Base-by-base conservation (phyloP, 2,888 invertebrate species). In the Lepidocyrtinus sp. region DNA sequence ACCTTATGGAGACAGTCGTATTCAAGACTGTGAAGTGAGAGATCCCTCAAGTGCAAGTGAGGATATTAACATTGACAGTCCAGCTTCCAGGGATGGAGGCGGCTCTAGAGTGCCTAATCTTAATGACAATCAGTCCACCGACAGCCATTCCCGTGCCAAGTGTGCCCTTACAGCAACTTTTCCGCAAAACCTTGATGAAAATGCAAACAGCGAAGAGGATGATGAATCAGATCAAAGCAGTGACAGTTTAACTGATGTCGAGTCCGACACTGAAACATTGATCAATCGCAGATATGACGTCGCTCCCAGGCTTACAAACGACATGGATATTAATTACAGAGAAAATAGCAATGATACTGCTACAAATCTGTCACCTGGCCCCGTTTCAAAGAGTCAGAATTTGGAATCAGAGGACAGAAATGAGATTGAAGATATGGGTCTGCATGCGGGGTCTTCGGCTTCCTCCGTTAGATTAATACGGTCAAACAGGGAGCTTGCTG, bases 1-100 rank as follows among this genome's bases (percentile, higher is more conserved):
- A 46, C 69, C 78, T n/a, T 79, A 79, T 17, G 78, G 36, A 5
- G 65, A 72, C 21, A 0, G 12, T 26, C 19, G 27, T 25, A 68
- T 68, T n/a, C 25, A 26, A 7, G 36, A 61, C 1, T 19, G 26
- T 12, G 55, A 50, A 26, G 25, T 69, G 15, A 55, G 2, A 3
- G n/a, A 3, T 1, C 26, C 59, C 1, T 25, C 64, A 19, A 59
- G 50, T 59, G n/a, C 59, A 15, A 3, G 2, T 22, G 62, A 36
- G 45, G 62, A 61, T 24, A 27, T 5, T 59, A 55, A 17, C 21
- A 19, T 24, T 22, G 21, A 17, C 55, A 55, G 2, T n/a, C n/a
- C n/a, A n/a, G n/a, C n/a, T n/a, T n/a, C n/a, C n/a, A n/a, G n/a
- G n/a, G n/a, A n/a, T n/a, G n/a, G n/a, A n/a, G n/a, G n/a, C n/a